Evolutionary conservation across 2,888 invertebrate genomes (phyloP).

Genomic region (Stramonita haemastoma): DNA sequence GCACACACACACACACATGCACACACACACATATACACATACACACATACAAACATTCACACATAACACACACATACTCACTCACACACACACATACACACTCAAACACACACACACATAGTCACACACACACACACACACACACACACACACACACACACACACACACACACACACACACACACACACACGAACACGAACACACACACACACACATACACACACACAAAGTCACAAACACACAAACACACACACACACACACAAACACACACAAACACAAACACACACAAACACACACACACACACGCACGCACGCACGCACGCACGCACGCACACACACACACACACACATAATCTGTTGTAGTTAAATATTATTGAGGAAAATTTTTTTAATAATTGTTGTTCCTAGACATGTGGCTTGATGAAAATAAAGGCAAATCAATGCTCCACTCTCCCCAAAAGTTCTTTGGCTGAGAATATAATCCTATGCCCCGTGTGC

Average conservation of each 20-base stretch:
- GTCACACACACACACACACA: neutral
- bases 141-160: neutral
- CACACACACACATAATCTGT: too few species aligned
- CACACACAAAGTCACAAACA: neutral
- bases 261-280: neutral
- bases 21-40: neutral
- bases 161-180: neutral
- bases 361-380: too few species aligned
- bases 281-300: neutral
- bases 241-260: neutral
- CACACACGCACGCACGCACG: neutral
- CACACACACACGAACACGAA: neutral
- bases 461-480: too few species aligned
- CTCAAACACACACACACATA: neutral
- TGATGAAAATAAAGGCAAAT: too few species aligned
- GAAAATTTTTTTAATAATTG: too few species aligned
- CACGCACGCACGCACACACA: neutral
- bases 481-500: too few species aligned
- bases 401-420: too few species aligned
- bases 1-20: conserved; percentile 5
- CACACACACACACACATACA: neutral
- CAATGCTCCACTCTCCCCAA: too few species aligned
- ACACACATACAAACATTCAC: neutral
- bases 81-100: neutral
- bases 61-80: neutral